A percentile compares a stretch with the other conserved stretches of the same genome.
Evolutionary conservation across 2,888 invertebrate species (phyloP).

Genomic region (Neoaliturus tenellus): DNA sequence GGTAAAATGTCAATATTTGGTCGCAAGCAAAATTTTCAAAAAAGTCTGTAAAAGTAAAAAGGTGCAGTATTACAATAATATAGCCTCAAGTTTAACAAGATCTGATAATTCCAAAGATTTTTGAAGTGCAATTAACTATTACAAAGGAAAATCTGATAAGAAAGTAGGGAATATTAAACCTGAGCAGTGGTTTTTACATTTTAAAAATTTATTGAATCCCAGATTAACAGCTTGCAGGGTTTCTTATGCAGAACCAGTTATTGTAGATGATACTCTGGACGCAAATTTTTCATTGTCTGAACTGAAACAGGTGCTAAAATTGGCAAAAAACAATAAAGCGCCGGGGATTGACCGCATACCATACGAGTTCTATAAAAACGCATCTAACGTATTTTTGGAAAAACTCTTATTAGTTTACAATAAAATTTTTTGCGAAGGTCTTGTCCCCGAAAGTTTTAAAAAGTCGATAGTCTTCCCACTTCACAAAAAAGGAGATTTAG

Average conservation of each 20-base stretch:
- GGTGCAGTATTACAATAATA: too few relatives aligned
- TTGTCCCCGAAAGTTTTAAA: constrained; percentile 44
- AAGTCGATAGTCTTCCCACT: constrained; percentile 51
- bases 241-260: constrained; percentile 30
- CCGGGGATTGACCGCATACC: constrained; percentile 39
- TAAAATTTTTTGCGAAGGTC: constrained; percentile 20
- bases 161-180: background rate
- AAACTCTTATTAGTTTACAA: constrained; percentile 22
- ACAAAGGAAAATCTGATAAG: background rate
- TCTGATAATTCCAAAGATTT: too few relatives aligned
- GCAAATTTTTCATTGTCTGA: background rate
- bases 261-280: background rate
- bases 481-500: constrained; percentile 52
- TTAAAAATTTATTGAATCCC: constrained; percentile 5
- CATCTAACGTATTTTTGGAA: background rate
- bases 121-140: too few relatives aligned
- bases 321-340: constrained; percentile 23
- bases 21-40: too few relatives aligned
- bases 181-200: constrained; percentile 23
- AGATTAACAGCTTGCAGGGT: background rate
- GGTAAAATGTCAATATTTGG: too few relatives aligned
- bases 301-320: background rate
- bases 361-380: constrained; percentile 40
- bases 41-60: too few relatives aligned
- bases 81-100: too few relatives aligned